Evolutionary conservation across 2,113 vertebrate genomes (phyloP), one percentile per base, ranked within the genome.

Genomic region (Corythornis madagascariensis): DNA sequence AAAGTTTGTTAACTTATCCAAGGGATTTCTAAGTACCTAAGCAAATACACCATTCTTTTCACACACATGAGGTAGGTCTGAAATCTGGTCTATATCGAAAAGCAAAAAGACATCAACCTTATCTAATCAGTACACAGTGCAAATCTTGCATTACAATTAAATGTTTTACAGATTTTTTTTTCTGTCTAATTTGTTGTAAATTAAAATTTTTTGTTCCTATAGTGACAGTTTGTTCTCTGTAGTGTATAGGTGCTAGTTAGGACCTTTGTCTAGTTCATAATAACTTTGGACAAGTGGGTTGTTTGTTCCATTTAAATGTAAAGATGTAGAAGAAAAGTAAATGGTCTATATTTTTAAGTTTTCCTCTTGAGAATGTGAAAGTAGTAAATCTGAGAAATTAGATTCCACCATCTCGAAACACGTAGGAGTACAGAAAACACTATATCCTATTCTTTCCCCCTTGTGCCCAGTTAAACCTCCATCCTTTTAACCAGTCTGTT

Each of bases 401-500:
- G 97, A 98, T 98, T 97, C 92, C 94, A 92, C 96, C 97, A 88
- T 97, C 97, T 97, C 98, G 98, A 97, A 98, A 97, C 97, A 96
- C 96, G 96, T 80, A 96, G 97, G 97, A 97, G 89, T 96, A 93
- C 97, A 98, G 97, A 98, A 98, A 98, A 96, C 93, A 95, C 95
- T 95, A 59, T 95, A 96, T 97, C 92, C 88, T 95, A 96, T 97
- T 94, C 85, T 94, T 79, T 98, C 92, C 96, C 98, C 94, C 96
- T 89, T 97, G 98, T 98, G 97, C 95, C 92, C 96, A 97, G 96
- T 97, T 98, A 98, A 97, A 98, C 93, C 98, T 97, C 97, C 83
- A 98, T 97, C 97, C 98, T 98, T 98, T 98, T 99, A 98, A 98
- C 98, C 95, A 94, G 97, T 98, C 97, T 98, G 98, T 98, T 98